phyloP scores from a whole-genome alignment of 2,797 vertebrate genomes.

The Phrynocephalus forsythii region DNA sequence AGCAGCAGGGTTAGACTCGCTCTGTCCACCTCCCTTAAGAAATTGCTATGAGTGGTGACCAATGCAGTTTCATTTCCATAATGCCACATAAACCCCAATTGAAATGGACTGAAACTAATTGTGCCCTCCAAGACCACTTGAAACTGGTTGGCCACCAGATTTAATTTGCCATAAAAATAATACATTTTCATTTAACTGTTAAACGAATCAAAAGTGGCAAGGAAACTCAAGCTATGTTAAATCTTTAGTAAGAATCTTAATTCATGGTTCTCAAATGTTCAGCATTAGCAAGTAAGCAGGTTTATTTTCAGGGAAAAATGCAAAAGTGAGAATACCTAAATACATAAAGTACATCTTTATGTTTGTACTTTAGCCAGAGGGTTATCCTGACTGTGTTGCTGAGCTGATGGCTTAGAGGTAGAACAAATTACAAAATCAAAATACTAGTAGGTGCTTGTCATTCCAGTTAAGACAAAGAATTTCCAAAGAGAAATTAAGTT shows the following conservation, averaged over 20 bases:
- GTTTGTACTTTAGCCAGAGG: background rate
- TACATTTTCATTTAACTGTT: background rate
- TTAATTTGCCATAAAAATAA: background rate
- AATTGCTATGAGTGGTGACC: no score
- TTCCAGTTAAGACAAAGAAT: slow-evolving; percentile 55
- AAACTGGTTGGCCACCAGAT: no score
- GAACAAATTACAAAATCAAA: background rate
- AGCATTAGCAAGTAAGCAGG: background rate
- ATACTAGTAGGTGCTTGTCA: slow-evolving; percentile 38
- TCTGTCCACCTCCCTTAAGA: no score
- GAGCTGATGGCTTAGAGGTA: background rate
- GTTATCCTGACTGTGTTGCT: background rate
- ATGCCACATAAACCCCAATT: no score
- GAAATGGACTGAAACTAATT: no score
- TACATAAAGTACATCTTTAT: background rate
- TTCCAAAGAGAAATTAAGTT: slow-evolving; percentile 63
- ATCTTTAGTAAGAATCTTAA: background rate
- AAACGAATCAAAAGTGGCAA: background rate
- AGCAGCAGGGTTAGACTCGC: no score
- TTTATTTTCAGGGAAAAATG: background rate
- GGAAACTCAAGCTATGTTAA: background rate
- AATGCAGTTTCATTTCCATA: no score
- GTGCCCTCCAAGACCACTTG: no score
- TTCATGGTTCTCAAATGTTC: background rate
- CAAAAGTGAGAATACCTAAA: background rate